phyloP scores from a whole-genome alignment of 2,797 vertebrate genomes.

The Micrastur ruficollis region DNA sequence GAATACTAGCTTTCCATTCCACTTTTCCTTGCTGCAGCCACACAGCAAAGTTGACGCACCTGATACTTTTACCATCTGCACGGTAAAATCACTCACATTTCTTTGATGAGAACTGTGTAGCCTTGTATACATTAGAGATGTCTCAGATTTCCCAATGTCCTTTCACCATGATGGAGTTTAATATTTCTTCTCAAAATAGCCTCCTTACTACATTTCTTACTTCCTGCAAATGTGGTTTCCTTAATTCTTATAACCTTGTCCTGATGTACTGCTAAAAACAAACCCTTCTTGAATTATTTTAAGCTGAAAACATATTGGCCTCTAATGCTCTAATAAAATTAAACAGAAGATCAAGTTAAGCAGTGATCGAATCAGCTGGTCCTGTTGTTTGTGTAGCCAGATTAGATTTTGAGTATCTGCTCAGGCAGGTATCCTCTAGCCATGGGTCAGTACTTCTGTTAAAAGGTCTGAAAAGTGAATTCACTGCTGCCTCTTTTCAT shows the following conservation, averaged over 20 bases:
- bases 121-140: not conserved
- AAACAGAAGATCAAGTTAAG: constrained; percentile 38
- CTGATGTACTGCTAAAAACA: not conserved
- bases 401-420: not conserved
- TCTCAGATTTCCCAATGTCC: constrained; percentile 25
- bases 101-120: not conserved
- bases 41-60: not conserved
- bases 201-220: not conserved
- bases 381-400: not conserved
- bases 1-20: not conserved
- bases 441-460: not conserved
- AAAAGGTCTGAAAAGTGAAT: not conserved
- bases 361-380: not conserved
- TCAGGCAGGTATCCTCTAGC: not conserved
- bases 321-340: constrained; percentile 2
- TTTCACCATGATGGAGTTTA: not conserved
- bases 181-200: constrained; percentile 5
- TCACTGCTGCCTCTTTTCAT: not conserved
- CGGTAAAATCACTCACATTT: constrained; percentile 1
- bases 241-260: constrained; percentile 40
- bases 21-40: not conserved
- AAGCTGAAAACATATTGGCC: constrained; percentile 4
- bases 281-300: constrained; percentile 38
- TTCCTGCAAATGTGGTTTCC: constrained; percentile 22
- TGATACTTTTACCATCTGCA: not conserved